Conservation (phyloP, 2,113 vertebrate species). For the Myotis davidii region DNA sequence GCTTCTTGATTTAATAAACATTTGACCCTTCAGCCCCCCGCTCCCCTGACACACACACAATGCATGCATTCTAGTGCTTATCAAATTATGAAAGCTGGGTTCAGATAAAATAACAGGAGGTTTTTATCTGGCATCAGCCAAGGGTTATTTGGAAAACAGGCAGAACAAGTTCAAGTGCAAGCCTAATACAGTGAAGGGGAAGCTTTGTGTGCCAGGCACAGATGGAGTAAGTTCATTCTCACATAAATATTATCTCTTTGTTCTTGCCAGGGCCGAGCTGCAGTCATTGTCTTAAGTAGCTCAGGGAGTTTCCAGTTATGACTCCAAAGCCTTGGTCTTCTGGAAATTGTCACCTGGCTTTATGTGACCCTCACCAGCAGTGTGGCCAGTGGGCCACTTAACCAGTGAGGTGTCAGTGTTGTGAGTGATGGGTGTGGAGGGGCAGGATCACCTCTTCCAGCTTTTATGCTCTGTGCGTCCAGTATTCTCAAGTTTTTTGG, state of each 20-base stretch:
- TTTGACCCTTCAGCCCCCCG: not conserved
- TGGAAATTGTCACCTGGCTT: not conserved
- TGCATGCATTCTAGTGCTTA: constrained; percentile 23
- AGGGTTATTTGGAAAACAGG: constrained; percentile 61
- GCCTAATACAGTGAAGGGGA: not conserved
- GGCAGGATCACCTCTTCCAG: not conserved
- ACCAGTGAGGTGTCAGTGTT: not conserved
- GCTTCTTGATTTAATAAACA: not conserved
- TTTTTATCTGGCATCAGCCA: constrained; percentile 6
- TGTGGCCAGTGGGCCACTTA: not conserved
- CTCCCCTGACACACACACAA: not conserved
- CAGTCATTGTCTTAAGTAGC: constrained; percentile 62
- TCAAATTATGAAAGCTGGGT: constrained; percentile 32
- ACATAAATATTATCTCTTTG: constrained; percentile 56
- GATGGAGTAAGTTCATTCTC: constrained; percentile 54
- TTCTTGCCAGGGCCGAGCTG: constrained; percentile 44
- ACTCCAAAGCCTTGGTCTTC: not conserved
- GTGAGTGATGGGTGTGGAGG: not conserved
- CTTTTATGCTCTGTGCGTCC: not conserved
- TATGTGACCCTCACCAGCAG: not conserved
- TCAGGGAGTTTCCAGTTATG: constrained; percentile 33
- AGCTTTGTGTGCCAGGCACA: constrained; percentile 41
- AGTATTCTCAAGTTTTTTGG: not conserved
- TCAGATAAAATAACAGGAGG: constrained; percentile 40
- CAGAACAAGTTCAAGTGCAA: constrained; percentile 54